Base-by-base conservation (phyloP, 2,888 invertebrate genomes). In the Aporophyla nigra region DNA sequence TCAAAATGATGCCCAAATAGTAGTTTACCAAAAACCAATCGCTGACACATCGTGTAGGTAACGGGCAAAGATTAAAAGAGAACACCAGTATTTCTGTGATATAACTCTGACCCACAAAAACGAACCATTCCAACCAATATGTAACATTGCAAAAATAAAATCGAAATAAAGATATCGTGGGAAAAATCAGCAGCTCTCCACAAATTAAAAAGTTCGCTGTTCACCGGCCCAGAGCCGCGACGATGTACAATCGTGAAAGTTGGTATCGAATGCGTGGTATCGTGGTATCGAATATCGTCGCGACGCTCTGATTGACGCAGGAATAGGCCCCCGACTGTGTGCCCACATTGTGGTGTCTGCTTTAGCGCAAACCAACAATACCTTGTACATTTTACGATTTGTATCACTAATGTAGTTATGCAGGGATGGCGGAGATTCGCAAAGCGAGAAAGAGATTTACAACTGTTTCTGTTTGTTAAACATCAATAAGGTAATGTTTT, bases 251-350 rank as follows among this genome's bases (percentile, higher is more conserved):
- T 78, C 87, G 90, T 86, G 91, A 92, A 92, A 92, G 91, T 89
- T 66, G 74, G 86, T 86, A 88, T 90, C 90, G 78, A 88, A 87
- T 89, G 81, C 84, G 80, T 74, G 70, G 74, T 91, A 88, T 91
- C 85, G 81, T 73, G 59, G 74, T 91, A 89, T 91, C 89, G 62
- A 78, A 84, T 92, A 73, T 86, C 90, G 73, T 72, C 71, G 71
- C 78, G 82, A 79, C 87, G 90, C 88, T 92, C 90, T 91, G 91
- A 91, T 91, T 91, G 91, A 91, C 89, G 79, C 79, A 76, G 84
- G 82, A 87, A 87, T 86, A 84, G 86, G 80, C 80, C 72, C 59
- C 69, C 66, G 69, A 65, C 74, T 68, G 69, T 66, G 80, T 69
- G 63, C 54, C 63, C 73, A 72, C 74, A 79, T 73, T 76, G 71